These are phyloP conservation scores for Ferrisia virgata DNA, from an alignment of 2,888 invertebrate genomes.

Conservation along the genomic window DNA sequence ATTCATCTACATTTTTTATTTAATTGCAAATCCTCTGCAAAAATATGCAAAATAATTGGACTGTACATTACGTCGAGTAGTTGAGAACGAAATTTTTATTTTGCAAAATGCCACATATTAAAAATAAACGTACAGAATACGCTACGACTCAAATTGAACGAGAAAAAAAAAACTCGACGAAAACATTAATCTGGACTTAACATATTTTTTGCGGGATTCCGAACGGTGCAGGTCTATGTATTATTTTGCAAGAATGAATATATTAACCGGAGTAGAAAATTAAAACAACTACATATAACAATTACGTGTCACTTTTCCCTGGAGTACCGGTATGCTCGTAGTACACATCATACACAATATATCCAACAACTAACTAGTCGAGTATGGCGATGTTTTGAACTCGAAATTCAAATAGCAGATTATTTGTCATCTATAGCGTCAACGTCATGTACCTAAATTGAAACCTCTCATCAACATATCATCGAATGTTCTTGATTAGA, in stretches of 20 bases:
- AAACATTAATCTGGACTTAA: constrained; percentile 15
- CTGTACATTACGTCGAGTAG: not conserved
- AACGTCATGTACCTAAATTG: no score
- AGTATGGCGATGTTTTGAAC: no score
- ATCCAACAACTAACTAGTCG: no score
- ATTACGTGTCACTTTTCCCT: not conserved
- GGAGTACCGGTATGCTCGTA: no score
- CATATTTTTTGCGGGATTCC: not conserved
- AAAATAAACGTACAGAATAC: not conserved
- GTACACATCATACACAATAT: no score
- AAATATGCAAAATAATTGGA: constrained; percentile 30
- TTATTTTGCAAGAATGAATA: constrained; percentile 2
- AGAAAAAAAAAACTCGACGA: not conserved
- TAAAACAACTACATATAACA: not conserved
- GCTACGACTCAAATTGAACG: not conserved
- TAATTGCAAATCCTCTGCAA: not conserved
- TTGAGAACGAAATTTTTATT: constrained; percentile 4
- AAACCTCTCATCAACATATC: not conserved
- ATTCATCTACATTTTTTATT: constrained; percentile 27
- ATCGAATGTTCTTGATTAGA: not conserved
- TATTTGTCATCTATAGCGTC: no score
- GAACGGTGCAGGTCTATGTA: not conserved
- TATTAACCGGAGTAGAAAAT: not conserved
- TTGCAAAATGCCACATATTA: constrained; percentile 5
- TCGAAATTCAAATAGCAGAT: no score